phyloP scores from a whole-genome alignment of 2,113 vertebrate genomes.

The Genyomyrus donnyi region DNA sequence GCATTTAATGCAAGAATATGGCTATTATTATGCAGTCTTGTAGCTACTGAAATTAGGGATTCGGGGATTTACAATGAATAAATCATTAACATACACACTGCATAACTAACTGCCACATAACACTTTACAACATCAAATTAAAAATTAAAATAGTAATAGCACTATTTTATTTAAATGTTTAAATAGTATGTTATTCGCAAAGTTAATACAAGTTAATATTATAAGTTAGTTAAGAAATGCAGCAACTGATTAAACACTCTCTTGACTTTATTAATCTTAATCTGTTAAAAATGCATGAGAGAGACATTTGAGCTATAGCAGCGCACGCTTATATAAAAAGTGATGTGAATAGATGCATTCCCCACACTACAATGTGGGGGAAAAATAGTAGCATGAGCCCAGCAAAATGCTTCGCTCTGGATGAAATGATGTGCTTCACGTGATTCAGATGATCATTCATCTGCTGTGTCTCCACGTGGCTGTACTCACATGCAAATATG shows the following conservation, averaged over 20 bases:
- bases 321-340: not conserved
- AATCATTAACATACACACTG: conserved; percentile 39
- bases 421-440: conserved; percentile 44
- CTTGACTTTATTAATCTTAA: not conserved
- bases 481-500: conserved; percentile 69
- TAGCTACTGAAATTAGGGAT: conserved; percentile 25
- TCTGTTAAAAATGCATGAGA: not conserved
- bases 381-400: conserved; percentile 7
- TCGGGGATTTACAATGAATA: conserved; percentile 39
- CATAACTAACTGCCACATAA: not conserved
- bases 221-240: not conserved
- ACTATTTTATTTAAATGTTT: not conserved
- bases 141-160: not conserved
- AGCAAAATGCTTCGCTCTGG: conserved; percentile 33
- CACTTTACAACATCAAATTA: not conserved
- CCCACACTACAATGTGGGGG: not conserved
- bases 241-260: not conserved
- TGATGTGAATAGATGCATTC: not conserved
- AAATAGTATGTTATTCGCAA: not conserved
- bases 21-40: not conserved
- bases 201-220: not conserved
- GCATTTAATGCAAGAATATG: conserved; percentile 45
- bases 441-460: conserved; percentile 58
- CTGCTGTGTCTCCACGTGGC: conserved; percentile 62
- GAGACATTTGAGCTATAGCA: not conserved